Evolutionary conservation across 2,797 vertebrate species (phyloP), one percentile per base, ranked within the genome.

Genomic region (Orestias chungarensis): DNA sequence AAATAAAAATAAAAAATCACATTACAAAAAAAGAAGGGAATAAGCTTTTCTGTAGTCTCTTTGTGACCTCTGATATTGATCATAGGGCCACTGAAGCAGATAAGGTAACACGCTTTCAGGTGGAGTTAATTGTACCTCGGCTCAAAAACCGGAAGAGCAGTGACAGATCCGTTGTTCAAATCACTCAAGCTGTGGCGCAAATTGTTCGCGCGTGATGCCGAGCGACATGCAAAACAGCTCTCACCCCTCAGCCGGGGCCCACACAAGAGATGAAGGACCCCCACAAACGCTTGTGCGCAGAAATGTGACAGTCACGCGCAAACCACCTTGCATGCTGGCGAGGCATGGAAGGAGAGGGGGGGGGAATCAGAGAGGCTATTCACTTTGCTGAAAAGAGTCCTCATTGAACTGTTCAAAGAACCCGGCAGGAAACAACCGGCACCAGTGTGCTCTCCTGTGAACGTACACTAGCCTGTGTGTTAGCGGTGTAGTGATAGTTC

Each of bases 381-480:
- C 88, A 92, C 74, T 85, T 86, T 86, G 72, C 82, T 91, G 82
- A 92, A 92, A 91, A 91, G 86, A 82, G 67, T 71, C 81, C 89
- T 86, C 87, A 92, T 88, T 92, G 86, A 93, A 87, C 81, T 83
- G 87, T 88, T 91, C 89, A 93, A 93, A 93, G 88, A 78, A 71
- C 77, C 75, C 82, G 70, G 74, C 85, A 75, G 81, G 85, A 86
- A 84, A 88, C 85, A 91, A 89, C 82, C 78, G 80, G 85, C 79
- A 79, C 84, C 76, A 81, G 76, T 86, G 80, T 80, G 71, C 62
- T 64, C 42, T 46, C 38, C 31, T 64, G 52, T 65, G 61, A 38
- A 52, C 64, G 66, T 31, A 42, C 33, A 61, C 42, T 52, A 33
- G 40, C n/a, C 62, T 54, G 57, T 43, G 54, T 64, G 66, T 44